phyloP scores from a whole-genome alignment of 2,797 vertebrate genomes.

The Otolemur crassicaudatus region DNA sequence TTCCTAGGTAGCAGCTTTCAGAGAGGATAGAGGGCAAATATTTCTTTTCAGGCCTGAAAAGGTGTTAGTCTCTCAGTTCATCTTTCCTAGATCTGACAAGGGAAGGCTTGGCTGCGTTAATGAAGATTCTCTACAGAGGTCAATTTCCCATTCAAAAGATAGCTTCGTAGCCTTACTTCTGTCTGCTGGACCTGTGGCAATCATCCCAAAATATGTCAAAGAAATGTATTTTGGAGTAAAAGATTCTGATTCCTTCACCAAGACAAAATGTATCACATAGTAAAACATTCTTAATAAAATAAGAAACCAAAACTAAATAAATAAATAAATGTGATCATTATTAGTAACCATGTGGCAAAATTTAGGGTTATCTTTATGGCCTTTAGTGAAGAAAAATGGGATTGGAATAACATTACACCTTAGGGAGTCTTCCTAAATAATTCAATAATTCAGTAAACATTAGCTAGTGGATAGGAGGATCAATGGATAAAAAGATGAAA shows the following conservation, averaged over 20 bases:
- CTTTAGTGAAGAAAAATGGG: constrained; percentile 31
- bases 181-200: too few species aligned
- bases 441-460: constrained; percentile 66
- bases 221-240: too few species aligned
- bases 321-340: not conserved
- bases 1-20: too few species aligned
- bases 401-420: constrained; percentile 12
- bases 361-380: constrained; percentile 18
- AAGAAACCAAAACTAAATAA: not conserved
- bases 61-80: too few species aligned
- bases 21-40: too few species aligned
- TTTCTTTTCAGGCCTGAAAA: too few species aligned
- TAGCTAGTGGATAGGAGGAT: constrained; percentile 43
- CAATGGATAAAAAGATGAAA: constrained; percentile 63
- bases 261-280: not conserved
- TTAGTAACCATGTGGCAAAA: not conserved
- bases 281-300: not conserved
- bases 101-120: too few species aligned
- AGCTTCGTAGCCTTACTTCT: too few species aligned
- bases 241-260: not conserved
- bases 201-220: too few species aligned
- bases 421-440: constrained; percentile 12
- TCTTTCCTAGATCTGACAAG: too few species aligned
- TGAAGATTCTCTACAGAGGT: too few species aligned
- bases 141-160: too few species aligned